Percentiles rank a stretch among this genome's conserved stretches.
phyloP scores from a whole-genome alignment of 2,113 vertebrate species.

The Lamprologus lemairii region DNA sequence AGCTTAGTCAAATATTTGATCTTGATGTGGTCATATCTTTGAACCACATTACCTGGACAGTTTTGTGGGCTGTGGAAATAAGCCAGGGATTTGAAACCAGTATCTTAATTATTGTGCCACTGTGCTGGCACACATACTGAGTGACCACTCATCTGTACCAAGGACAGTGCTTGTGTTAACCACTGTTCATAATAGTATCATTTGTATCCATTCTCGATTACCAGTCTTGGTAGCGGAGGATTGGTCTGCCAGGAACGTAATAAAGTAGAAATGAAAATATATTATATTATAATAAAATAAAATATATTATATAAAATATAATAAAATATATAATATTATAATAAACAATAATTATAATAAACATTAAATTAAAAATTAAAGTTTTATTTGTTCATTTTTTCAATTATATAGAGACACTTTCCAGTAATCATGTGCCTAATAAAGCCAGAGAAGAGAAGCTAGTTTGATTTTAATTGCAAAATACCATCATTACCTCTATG shows the following conservation, averaged over 20 bases:
- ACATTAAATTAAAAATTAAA: neutral
- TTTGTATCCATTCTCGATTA: accelerated
- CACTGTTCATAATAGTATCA: neutral
- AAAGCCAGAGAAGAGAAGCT: neutral
- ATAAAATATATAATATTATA: neutral
- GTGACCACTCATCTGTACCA: neutral
- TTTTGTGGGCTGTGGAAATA: neutral
- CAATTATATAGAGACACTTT: neutral
- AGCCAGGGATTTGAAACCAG: neutral
- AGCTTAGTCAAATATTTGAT: neutral
- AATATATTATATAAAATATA: neutral
- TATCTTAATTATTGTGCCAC: neutral
- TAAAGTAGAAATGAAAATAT: neutral
- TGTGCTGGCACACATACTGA: neutral
- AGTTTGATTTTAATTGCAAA: constrained; percentile 3
- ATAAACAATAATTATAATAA: neutral
- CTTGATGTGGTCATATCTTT: neutral
- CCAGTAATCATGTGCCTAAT: neutral
- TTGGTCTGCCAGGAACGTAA: neutral
- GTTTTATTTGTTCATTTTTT: neutral
- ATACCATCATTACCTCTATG: neutral
- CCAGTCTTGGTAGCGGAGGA: neutral
- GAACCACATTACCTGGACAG: neutral
- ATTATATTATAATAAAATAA: neutral
- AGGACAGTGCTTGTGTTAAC: neutral